These are phyloP conservation scores for Aphis gossypii DNA, from an alignment of 1,140 invertebrate genomes.

Conservation along the genomic window DNA sequence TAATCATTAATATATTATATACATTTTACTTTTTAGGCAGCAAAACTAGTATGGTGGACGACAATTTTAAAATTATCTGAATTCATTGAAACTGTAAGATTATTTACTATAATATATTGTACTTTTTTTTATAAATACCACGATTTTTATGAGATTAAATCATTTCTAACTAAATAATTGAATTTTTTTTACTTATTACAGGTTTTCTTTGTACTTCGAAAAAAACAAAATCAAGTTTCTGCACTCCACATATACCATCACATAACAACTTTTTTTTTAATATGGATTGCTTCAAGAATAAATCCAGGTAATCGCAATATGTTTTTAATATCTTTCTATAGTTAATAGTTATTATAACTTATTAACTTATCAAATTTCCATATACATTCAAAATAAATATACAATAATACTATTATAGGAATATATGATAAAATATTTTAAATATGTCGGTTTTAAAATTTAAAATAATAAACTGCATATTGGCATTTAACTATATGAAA, in stretches of 20 bases:
- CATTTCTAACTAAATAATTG: background rate
- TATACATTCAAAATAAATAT: background rate
- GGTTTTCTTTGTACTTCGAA: conserved; percentile 75
- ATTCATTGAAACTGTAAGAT: conserved; percentile 61
- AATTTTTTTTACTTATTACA: background rate
- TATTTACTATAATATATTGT: background rate
- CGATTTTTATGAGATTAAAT: background rate
- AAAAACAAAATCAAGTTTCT: conserved; percentile 76
- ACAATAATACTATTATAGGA: background rate
- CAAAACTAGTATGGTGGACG: conserved; percentile 60
- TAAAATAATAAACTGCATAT: background rate
- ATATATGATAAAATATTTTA: background rate
- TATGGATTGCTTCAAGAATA: conserved; percentile 78
- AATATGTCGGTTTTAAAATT: background rate
- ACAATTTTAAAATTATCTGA: conserved; percentile 60
- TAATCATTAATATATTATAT: background rate
- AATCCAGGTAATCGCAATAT: conserved; percentile 70
- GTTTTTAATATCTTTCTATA: background rate
- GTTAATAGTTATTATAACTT: background rate
- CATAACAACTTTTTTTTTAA: conserved; percentile 70
- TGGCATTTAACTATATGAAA: background rate
- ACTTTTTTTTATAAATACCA: background rate
- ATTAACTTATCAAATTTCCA: conserved; percentile 60
- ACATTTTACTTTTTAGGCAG: conserved; percentile 58
- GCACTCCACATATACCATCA: conserved; percentile 77